These are phyloP conservation scores for Pyxicephalus adspersus DNA, from an alignment of 2,113 vertebrate species.

Conservation along the genomic window DNA sequence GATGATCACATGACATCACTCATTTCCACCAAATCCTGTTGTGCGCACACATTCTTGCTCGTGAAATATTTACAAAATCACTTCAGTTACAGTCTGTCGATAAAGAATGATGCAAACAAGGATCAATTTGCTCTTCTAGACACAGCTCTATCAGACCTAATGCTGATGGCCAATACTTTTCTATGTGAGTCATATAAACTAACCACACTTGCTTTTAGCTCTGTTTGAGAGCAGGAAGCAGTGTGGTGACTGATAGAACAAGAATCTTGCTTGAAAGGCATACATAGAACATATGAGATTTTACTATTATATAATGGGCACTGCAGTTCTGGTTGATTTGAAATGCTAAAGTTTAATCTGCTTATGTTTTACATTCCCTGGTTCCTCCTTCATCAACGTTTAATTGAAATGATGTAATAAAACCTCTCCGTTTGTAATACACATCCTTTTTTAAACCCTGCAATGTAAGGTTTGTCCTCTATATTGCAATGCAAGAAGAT, in stretches of 20 bases:
- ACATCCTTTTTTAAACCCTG: too few species aligned
- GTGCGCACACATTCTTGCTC: not conserved
- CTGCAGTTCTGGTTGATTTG: too few species aligned
- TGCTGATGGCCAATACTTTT: not conserved
- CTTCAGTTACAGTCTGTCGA: constrained; percentile 1
- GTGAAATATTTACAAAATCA: constrained; percentile 44
- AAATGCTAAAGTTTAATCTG: too few species aligned
- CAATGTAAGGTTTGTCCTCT: too few species aligned
- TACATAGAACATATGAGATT: not conserved
- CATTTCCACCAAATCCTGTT: not conserved
- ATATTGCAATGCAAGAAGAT: too few species aligned
- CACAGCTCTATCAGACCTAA: not conserved
- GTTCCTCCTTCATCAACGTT: too few species aligned
- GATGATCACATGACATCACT: constrained; percentile 32
- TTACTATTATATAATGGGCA: not conserved
- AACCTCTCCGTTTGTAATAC: too few species aligned
- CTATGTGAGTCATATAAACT: not conserved
- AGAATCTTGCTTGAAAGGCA: not conserved
- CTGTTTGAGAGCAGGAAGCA: constrained; percentile 15
- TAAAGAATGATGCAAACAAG: not conserved
- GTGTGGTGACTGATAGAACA: not conserved
- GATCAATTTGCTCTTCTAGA: constrained; percentile 1
- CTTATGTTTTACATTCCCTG: too few species aligned
- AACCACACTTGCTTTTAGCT: constrained; percentile 20
- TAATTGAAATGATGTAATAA: too few species aligned